Evolutionary conservation across 2,797 vertebrate species (phyloP).

Genomic region (Pterois miles): DNA sequence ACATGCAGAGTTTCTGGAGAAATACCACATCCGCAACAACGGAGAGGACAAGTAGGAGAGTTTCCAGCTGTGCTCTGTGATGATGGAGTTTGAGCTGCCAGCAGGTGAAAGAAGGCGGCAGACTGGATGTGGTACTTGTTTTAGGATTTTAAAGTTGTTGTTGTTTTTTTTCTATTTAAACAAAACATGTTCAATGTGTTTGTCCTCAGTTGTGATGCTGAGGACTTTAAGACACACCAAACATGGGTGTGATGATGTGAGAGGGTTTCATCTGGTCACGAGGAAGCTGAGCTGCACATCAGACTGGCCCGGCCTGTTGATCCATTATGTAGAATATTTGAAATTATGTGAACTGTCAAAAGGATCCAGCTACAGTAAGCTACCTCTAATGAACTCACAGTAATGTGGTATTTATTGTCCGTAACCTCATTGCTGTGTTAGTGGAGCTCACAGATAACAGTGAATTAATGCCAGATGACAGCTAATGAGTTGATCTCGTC

Average conservation of each 20-base stretch:
- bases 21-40: conserved; percentile 52
- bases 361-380: not conserved
- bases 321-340: conserved; percentile 4
- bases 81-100: conserved; percentile 9
- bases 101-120: conserved; percentile 5
- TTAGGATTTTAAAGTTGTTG: conserved; percentile 24
- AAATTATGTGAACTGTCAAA: not conserved
- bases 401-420: not conserved
- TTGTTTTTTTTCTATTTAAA: conserved; percentile 7
- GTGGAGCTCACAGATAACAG: not conserved
- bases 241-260: not conserved
- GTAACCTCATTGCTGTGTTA: not conserved
- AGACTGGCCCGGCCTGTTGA: not conserved
- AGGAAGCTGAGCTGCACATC: not conserved
- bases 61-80: conserved; percentile 4
- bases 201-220: conserved; percentile 2
- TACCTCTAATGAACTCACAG: conserved; percentile 12
- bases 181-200: not conserved
- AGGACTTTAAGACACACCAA: not conserved
- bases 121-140: conserved; percentile 27
- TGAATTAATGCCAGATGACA: not conserved
- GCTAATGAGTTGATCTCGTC: not conserved
- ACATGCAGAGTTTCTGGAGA: conserved; percentile 79
- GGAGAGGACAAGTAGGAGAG: conserved; percentile 70
- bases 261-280: not conserved